Evolutionary conservation across 30 jellyfish, hydroid and myxozoan genomes (phyloP), one percentile per base, ranked within the genome.

Genomic region (Pseudorhiza aurosa): DNA sequence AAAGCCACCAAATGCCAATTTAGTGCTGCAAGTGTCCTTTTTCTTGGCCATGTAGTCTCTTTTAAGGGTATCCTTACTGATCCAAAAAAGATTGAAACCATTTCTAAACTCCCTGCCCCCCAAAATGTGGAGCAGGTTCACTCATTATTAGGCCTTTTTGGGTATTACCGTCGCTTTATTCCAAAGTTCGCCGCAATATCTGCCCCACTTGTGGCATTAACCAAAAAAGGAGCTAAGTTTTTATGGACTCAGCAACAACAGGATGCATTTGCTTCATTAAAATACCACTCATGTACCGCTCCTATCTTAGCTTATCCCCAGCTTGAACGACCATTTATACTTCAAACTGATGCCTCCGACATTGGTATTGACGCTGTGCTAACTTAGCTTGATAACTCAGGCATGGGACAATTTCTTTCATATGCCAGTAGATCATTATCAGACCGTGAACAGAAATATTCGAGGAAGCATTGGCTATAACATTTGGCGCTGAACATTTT

Each of bases 11-110:
- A 53, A 71, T 56, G 84, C 28, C 32, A 18, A 21, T 75, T 58
- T 57, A 85, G 85, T 10, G 68, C 65, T n/a, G 30, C 17, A 29
- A 28, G 47, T 10, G 84, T 75, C 14, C 33, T 31, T 8, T 75
- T 31, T 58, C 68, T 55, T 9, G 88, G 88, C 37, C 88, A 53
- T 57, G 85, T 75, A 24, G 85, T 75, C 37, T 53, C 85, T n/a
- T 18, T 8, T 17, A 39, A 30, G 24, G 88, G 84, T 21, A 22
- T 75, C 31, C 29, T 11, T 36, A 22, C 85, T 18, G 83, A 75
- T 35, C 39, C 73, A 5, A 26, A 42, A 14, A 68, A 68, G 35
- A 68, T 42, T 17, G 35, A 42, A 68, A 15, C 74, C 18, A 32
- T 68, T 32, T 32, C 59, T 27, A 62, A 9, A 17, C 58, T 62